A percentile compares a stretch with the other conserved stretches of the same genome.
Evolutionary conservation across 2,113 vertebrate species (phyloP).

Genomic region (Chaenocephalus aceratus): DNA sequence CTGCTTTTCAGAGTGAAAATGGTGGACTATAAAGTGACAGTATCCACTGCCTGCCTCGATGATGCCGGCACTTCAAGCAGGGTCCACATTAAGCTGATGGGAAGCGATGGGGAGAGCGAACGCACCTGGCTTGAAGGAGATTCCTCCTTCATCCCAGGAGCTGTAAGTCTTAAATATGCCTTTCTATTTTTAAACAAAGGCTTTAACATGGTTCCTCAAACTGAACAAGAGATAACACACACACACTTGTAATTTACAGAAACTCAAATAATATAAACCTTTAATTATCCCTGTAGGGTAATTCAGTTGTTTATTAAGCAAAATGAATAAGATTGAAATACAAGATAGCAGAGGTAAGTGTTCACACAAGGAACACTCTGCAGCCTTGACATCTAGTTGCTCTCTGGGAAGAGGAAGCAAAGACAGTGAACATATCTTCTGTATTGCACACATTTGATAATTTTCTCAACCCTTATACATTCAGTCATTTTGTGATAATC

Average conservation of each 20-base stretch:
- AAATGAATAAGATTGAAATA: too few relatives aligned
- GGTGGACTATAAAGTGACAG: conserved; percentile 49
- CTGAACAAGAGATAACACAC: background rate
- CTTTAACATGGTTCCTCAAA: background rate
- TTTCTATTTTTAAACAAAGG: background rate
- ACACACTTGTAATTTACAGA: background rate
- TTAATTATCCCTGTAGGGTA: too few relatives aligned
- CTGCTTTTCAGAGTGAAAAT: conserved; percentile 23
- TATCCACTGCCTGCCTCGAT: conserved; percentile 11
- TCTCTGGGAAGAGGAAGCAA: too few relatives aligned
- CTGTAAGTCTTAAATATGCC: conserved; percentile 47
- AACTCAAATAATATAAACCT: too few relatives aligned
- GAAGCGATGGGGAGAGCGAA: conserved; percentile 45
- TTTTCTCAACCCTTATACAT: too few relatives aligned
- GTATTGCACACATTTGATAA: too few relatives aligned
- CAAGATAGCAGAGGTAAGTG: too few relatives aligned
- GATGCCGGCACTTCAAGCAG: conserved; percentile 41
- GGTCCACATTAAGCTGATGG: conserved; percentile 70
- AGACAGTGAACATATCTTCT: too few relatives aligned
- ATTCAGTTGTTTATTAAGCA: too few relatives aligned
- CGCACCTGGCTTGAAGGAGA: conserved; percentile 15
- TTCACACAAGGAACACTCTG: too few relatives aligned
- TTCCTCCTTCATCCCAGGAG: background rate
- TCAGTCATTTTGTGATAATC: too few relatives aligned
- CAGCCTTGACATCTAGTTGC: too few relatives aligned